Conservation (phyloP, 2,113 vertebrate genomes). For the Apteryx mantelli region DNA sequence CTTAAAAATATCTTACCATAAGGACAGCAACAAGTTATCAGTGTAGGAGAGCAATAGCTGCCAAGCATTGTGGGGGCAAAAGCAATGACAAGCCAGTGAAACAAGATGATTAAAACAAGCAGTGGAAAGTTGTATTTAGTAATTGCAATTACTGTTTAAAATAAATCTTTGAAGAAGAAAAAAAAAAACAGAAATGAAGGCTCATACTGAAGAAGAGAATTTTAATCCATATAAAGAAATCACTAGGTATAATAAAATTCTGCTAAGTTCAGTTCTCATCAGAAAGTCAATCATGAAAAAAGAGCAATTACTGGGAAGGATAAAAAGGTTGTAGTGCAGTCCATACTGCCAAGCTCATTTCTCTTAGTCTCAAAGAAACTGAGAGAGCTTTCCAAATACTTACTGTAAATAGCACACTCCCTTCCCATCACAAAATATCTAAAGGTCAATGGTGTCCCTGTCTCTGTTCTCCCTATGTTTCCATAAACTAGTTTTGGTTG, state of each 20-base stretch:
- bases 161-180: not conserved
- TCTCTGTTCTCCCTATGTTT: not conserved
- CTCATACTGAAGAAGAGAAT: not conserved
- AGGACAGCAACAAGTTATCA: not conserved
- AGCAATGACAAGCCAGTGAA: not conserved
- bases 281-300: not conserved
- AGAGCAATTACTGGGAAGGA: not conserved
- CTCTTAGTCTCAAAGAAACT: constrained; percentile 16
- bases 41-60: not conserved
- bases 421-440: not conserved
- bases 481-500: not conserved
- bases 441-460: not conserved
- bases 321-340: not conserved
- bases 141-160: not conserved
- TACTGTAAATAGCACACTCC: not conserved
- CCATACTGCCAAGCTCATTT: not conserved
- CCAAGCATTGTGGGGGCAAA: not conserved
- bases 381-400: constrained; percentile 11
- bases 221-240: not conserved
- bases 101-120: not conserved
- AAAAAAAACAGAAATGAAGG: not conserved
- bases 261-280: not conserved
- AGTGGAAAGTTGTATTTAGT: not conserved
- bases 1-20: not conserved
- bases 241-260: not conserved